phyloP scores from a whole-genome alignment of 2,113 vertebrate genomes.

The Toxotes chatareus region DNA sequence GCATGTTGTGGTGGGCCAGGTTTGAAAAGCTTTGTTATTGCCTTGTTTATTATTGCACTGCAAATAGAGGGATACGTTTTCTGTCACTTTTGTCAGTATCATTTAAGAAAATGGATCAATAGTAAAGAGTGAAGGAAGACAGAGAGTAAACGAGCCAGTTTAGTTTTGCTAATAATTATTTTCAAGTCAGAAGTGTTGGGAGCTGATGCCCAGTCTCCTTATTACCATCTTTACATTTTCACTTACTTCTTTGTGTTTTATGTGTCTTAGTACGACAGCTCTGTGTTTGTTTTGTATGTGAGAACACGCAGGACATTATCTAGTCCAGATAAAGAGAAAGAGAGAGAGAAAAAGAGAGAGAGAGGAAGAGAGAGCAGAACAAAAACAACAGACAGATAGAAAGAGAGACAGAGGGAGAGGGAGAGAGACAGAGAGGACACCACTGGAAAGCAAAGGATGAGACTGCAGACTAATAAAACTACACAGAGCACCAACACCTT shows the following conservation, averaged over 20 bases:
- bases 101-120: too few relatives aligned
- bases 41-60: too few relatives aligned
- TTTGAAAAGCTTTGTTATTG: background rate
- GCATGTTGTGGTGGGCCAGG: too few relatives aligned
- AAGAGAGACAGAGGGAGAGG: background rate
- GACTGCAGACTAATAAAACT: conserved; percentile 49
- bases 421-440: too few relatives aligned
- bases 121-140: background rate
- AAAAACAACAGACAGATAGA: background rate
- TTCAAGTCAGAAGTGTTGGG: background rate
- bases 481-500: conserved; percentile 42
- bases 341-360: background rate
- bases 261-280: background rate
- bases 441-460: conserved; percentile 30
- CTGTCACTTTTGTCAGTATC: too few relatives aligned
- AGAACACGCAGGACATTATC: conserved; percentile 14
- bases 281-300: background rate
- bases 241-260: background rate
- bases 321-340: background rate
- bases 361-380: background rate
- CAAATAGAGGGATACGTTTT: too few relatives aligned
- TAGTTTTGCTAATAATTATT: background rate
- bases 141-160: background rate
- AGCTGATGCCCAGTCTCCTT: background rate
- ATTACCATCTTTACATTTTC: background rate